These are phyloP conservation scores for Aythya fuligula DNA, from an alignment of 2,797 vertebrate species.

Conservation along the genomic window DNA sequence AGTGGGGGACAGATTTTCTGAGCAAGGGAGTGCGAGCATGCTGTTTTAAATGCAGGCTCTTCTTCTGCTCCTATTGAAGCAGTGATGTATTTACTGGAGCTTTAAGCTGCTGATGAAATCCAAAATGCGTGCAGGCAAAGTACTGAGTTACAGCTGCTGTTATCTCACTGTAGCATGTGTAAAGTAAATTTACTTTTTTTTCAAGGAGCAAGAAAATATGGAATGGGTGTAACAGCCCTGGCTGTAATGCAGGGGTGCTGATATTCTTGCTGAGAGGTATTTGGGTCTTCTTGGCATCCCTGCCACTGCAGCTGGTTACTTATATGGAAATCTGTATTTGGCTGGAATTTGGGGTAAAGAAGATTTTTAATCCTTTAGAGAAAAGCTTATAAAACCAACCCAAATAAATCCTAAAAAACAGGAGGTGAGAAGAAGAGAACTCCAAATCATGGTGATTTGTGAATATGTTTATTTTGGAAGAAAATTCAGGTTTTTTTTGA, in stretches of 20 bases:
- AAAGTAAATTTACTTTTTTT: slow-evolving; percentile 37
- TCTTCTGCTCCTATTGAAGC: neutral
- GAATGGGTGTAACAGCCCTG: neutral
- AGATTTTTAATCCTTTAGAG: slow-evolving; percentile 19
- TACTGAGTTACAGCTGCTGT: slow-evolving; percentile 31
- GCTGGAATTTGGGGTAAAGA: neutral
- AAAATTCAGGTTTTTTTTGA: neutral
- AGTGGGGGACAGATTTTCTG: fast-evolving
- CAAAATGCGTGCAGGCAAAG: neutral
- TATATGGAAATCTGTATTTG: neutral
- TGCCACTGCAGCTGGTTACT: slow-evolving; percentile 11
- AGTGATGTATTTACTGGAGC: neutral
- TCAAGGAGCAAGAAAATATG: slow-evolving; percentile 2
- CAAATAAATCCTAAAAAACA: neutral
- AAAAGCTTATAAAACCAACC: slow-evolving; percentile 34
- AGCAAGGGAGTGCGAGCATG: neutral
- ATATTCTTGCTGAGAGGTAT: slow-evolving; percentile 18
- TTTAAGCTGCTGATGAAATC: slow-evolving; percentile 48
- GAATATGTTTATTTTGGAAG: neutral
- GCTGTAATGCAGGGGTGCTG: neutral
- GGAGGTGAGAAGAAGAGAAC: neutral
- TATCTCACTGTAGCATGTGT: slow-evolving; percentile 52
- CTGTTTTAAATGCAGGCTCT: neutral
- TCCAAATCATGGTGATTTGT: neutral
- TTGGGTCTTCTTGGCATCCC: slow-evolving; percentile 6